Evolutionary conservation across 1,140 invertebrate species (phyloP).

Genomic region (Drosophila nebulosa): DNA sequence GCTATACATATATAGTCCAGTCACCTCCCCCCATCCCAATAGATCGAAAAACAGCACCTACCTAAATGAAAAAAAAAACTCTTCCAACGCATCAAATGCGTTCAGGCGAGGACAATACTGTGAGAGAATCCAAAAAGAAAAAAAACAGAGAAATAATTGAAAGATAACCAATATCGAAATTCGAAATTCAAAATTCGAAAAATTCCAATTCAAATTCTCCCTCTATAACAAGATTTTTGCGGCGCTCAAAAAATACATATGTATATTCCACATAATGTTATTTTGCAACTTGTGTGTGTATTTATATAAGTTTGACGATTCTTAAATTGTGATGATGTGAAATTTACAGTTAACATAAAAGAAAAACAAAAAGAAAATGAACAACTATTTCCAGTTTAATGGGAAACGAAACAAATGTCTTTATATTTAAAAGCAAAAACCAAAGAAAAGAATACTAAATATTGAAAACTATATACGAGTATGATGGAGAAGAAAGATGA

Average conservation of each 20-base stretch:
- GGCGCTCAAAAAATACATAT: slow-evolving; percentile 15
- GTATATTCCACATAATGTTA: slow-evolving; percentile 14
- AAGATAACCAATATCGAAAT: background rate
- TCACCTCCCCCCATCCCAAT: background rate
- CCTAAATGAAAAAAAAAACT: background rate
- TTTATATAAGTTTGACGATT: slow-evolving; percentile 71
- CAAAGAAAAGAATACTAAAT: slow-evolving; percentile 21
- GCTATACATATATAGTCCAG: no score
- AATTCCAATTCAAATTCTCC: background rate
- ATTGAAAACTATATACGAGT: slow-evolving; percentile 37
- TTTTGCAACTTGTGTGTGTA: slow-evolving; percentile 47
- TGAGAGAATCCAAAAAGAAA: background rate
- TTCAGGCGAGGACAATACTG: slow-evolving; percentile 39
- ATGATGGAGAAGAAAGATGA: slow-evolving; percentile 14
- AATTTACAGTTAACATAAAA: slow-evolving; percentile 81
- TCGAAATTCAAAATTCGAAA: background rate
- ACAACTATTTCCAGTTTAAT: slow-evolving; percentile 79
- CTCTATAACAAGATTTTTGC: slow-evolving; percentile 2
- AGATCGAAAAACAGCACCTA: background rate
- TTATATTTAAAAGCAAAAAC: slow-evolving; percentile 60
- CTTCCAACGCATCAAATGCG: slow-evolving; percentile 48
- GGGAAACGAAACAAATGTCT: slow-evolving; percentile 76
- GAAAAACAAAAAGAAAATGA: slow-evolving; percentile 5
- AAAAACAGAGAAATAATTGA: no score
- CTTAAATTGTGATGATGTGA: slow-evolving; percentile 81